Conservation (phyloP, 2,888 invertebrate genomes). For the Fragum sueziense region DNA sequence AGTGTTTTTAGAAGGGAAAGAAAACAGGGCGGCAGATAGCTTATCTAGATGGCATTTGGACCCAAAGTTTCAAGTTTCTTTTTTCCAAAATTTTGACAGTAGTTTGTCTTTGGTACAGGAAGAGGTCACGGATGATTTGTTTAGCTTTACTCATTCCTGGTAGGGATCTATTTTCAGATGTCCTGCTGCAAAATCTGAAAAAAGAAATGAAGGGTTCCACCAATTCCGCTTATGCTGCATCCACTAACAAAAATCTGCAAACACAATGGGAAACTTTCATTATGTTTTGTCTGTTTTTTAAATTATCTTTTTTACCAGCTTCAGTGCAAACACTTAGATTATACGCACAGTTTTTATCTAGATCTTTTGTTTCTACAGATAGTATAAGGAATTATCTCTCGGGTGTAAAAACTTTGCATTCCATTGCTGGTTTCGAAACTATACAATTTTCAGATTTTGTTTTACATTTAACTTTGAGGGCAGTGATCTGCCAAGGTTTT, state of each 20-base stretch:
- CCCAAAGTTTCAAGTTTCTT: background rate
- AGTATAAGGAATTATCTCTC: background rate
- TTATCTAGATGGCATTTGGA: slow-evolving; percentile 1
- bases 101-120: background rate
- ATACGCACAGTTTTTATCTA: background rate
- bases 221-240: background rate
- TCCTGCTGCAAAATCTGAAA: background rate
- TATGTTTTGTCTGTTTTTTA: background rate
- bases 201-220: background rate
- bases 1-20: background rate
- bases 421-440: background rate
- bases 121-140: background rate
- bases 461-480: background rate
- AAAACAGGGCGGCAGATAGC: background rate
- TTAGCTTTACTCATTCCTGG: background rate
- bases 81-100: background rate
- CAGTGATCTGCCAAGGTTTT: no score
- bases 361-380: background rate
- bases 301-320: background rate
- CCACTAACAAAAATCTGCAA: background rate
- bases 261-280: background rate
- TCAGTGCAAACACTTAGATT: background rate
- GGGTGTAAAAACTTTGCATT: background rate
- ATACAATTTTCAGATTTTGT: background rate
- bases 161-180: background rate